Base-by-base conservation (phyloP, 2,113 vertebrate species). In the Ginglymostoma cirratum region DNA sequence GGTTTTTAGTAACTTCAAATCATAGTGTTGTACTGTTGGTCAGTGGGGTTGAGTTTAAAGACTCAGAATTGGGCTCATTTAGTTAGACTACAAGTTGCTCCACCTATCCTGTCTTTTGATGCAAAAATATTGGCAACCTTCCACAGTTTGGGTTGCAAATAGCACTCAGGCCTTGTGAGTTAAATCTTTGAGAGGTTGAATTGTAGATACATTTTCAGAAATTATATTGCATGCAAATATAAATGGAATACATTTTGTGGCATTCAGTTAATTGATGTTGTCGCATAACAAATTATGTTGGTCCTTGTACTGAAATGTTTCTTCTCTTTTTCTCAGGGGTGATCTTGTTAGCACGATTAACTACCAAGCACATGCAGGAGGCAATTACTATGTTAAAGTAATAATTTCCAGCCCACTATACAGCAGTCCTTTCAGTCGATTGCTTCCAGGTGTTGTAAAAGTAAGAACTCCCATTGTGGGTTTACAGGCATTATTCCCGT, bases 271-370 rank as follows among this genome's bases (percentile, higher is more conserved):
- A 66, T 38, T 34, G 34, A 38, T 38, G 21, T 34, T 93, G 94
- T 69, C 30, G 23, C 45, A 95, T 2, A 95, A 30, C 19, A 52
- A 24, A 34, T 15, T 30, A 30, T 52, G 93, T 45, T 52, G 69
- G 2, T 48, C 14, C 94, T 72, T 76, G 42, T 70, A 30, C 45
- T 70, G 6, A 70, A 61, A 61, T 10, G 4, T 38, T 8, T 90
- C 17, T 72, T 96, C 96, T 42, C 89, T 95, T 96, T 69, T 8
- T 83, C 80, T 23, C 96, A 97, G 96, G 69, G 95, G 95, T 72
- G 76, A 96, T 24, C 76, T 65, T 55, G 24, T 78, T 69, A 96
- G 96, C 15, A 96, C 93, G 61, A 23, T 76, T 5, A 21, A 52
- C 15, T 78, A 67, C 55, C 96, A 17, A 42, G 72, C 55, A 1